Evolutionary conservation across 2,113 vertebrate species (phyloP).

Genomic region (Zosterops pallidus): DNA sequence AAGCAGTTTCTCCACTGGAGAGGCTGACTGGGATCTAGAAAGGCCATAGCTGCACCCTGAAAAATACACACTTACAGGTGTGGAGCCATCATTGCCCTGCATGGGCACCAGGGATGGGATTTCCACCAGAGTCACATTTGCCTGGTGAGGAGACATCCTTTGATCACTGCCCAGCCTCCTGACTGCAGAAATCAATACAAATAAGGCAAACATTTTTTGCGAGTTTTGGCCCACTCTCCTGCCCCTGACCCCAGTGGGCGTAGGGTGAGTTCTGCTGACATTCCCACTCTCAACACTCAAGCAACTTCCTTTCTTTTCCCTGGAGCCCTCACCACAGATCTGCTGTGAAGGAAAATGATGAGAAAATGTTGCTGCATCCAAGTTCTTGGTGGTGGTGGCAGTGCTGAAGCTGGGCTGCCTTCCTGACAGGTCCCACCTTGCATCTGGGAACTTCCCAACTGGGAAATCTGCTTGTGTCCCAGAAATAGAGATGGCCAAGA

Average conservation of each 20-base stretch:
- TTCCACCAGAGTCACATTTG: neutral
- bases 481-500: neutral
- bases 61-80: no score
- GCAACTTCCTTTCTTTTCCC: constrained; percentile 52
- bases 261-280: neutral
- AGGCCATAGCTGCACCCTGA: no score
- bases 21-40: no score
- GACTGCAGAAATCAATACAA: neutral
- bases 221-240: neutral
- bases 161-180: neutral
- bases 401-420: neutral
- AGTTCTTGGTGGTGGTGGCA: neutral
- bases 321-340: neutral
- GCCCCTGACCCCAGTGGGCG: constrained; percentile 43
- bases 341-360: constrained; percentile 20
- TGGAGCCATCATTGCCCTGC: neutral
- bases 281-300: constrained; percentile 33
- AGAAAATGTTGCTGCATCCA: neutral
- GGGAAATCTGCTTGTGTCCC: neutral
- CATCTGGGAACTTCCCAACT: neutral
- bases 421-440: neutral
- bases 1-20: no score
- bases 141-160: neutral
- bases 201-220: neutral
- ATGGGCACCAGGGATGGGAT: neutral